These are phyloP conservation scores for Coenobita brevimanus DNA, from an alignment of 1,140 invertebrate genomes.

Conservation along the genomic window DNA sequence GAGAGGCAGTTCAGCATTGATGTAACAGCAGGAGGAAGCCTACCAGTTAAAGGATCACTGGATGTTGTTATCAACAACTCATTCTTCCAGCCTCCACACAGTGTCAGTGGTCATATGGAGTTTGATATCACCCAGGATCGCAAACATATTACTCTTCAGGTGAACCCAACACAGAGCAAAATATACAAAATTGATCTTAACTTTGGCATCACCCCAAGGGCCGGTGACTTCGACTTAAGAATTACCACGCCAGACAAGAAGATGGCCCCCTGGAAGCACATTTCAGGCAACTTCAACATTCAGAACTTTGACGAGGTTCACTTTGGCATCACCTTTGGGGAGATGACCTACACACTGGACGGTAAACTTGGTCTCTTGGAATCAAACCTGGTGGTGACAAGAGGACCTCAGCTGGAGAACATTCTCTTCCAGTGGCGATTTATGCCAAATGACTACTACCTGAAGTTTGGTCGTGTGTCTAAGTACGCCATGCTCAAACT, in stretches of 20 bases:
- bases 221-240: constrained; percentile 45
- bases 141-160: constrained; percentile 51
- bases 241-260: constrained; percentile 36
- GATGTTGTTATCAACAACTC: constrained; percentile 51
- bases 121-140: constrained; percentile 31
- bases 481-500: constrained; percentile 53
- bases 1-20: too few relatives aligned
- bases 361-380: constrained; percentile 42
- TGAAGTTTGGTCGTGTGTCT: constrained; percentile 50
- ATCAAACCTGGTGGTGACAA: constrained; percentile 24
- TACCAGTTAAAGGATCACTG: constrained; percentile 37
- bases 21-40: background rate
- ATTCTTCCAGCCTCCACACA: constrained; percentile 26
- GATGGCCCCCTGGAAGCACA: constrained; percentile 41
- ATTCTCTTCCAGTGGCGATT: constrained; percentile 50
- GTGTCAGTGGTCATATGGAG: constrained; percentile 30
- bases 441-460: constrained; percentile 45
- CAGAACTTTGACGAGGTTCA: constrained; percentile 17
- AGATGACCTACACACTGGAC: constrained; percentile 24
- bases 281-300: constrained; percentile 58
- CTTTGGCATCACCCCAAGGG: constrained; percentile 36
- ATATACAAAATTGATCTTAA: constrained; percentile 20
- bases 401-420: background rate
- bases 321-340: constrained; percentile 15
- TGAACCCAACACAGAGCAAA: background rate